Percentiles rank a stretch among this genome's conserved stretches.
phyloP scores from a whole-genome alignment of 2,797 vertebrate species.

The Myripristis jacobus region DNA sequence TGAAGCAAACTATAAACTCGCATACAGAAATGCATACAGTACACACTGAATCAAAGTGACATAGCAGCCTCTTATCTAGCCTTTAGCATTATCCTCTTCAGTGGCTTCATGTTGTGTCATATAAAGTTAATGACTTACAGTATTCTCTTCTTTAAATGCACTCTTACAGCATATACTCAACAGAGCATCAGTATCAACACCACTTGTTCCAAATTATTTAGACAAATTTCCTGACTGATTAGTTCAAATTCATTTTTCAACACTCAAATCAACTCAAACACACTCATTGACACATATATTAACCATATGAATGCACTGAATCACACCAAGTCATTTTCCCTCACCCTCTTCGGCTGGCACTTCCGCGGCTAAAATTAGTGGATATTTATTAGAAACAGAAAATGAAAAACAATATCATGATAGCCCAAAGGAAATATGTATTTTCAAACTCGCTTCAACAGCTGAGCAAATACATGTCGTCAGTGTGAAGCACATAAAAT shows the following conservation, averaged over 20 bases:
- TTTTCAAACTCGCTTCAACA: conserved; percentile 32
- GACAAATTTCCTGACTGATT: conserved; percentile 54
- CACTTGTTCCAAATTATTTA: conserved; percentile 52
- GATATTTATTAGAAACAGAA: conserved; percentile 36
- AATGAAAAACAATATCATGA: conserved; percentile 41
- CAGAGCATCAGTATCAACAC: conserved; percentile 42
- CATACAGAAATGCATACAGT: conserved; percentile 36
- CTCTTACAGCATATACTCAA: conserved; percentile 41
- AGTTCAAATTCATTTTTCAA: conserved; percentile 52
- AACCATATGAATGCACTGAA: conserved; percentile 27
- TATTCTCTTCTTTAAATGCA: conserved; percentile 29
- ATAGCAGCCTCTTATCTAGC: conserved; percentile 23
- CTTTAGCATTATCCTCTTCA: conserved; percentile 44
- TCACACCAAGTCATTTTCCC: conserved; percentile 33
- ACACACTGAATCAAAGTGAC: conserved; percentile 34
- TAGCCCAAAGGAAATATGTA: conserved; percentile 25
- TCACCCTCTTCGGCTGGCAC: conserved; percentile 50
- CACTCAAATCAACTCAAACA: conserved; percentile 37
- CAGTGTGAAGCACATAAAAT: conserved; percentile 9
- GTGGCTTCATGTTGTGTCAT: conserved; percentile 34
- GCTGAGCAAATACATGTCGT: conserved; percentile 48
- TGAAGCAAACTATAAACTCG: conserved; percentile 37
- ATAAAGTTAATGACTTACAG: conserved; percentile 46
- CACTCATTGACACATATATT: conserved; percentile 33
- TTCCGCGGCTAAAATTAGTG: conserved; percentile 58